phyloP scores from a whole-genome alignment of 2,888 invertebrate species.

The Temnothorax rugatulus region DNA sequence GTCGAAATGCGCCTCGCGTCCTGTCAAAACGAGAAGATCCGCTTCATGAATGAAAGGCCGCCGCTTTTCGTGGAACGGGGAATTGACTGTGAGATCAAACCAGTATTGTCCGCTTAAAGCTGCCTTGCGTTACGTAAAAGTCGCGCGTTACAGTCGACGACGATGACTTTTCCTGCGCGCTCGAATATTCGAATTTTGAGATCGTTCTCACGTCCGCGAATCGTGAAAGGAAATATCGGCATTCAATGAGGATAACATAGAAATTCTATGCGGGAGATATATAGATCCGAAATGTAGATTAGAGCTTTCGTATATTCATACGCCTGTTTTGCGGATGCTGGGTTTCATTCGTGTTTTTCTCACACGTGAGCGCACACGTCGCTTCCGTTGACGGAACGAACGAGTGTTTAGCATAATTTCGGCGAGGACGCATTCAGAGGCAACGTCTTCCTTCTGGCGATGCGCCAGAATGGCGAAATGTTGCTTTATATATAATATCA shows the following conservation, averaged over 20 bases:
- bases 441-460: constrained; percentile 64
- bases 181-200: neutral
- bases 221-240: neutral
- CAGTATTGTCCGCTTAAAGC: constrained; percentile 54
- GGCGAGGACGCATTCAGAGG: constrained; percentile 75
- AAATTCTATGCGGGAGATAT: neutral
- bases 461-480: constrained; percentile 69
- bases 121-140: constrained; percentile 13
- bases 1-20: constrained; percentile 35
- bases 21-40: constrained; percentile 16
- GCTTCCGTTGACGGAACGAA: constrained; percentile 16
- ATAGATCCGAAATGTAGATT: neutral
- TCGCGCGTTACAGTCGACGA: neutral
- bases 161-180: neutral
- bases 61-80: constrained; percentile 35
- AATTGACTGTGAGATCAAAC: constrained; percentile 71
- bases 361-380: neutral
- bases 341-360: neutral
- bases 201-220: neutral
- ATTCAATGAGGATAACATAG: neutral
- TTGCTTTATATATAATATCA: constrained; percentile 38
- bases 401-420: constrained; percentile 67
- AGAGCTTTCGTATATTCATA: constrained; percentile 12
- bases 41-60: constrained; percentile 50
- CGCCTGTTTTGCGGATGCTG: neutral